phyloP scores from a whole-genome alignment of 2,888 invertebrate genomes.

The Epinotia bilunana region DNA sequence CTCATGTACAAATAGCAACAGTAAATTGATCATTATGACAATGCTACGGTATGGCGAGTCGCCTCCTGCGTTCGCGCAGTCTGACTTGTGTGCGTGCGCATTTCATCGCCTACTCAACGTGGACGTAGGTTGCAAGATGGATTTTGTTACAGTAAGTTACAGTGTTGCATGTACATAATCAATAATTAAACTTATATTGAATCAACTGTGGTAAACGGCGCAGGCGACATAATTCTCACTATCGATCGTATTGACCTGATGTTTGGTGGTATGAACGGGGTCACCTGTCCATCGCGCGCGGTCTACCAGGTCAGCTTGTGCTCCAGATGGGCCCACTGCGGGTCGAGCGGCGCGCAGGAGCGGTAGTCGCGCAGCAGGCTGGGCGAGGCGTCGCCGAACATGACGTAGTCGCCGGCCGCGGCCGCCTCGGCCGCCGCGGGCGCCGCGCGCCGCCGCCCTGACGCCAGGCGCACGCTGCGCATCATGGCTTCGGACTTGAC shows the following conservation, averaged over 20 bases:
- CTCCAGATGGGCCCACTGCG: constrained; percentile 72
- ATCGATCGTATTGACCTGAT: background rate
- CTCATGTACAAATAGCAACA: background rate
- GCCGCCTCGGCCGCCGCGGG: constrained; percentile 11
- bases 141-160: background rate
- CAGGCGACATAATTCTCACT: background rate
- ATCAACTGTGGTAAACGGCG: background rate
- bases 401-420: constrained; percentile 49
- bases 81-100: no score
- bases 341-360: constrained; percentile 60
- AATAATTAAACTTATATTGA: background rate
- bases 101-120: background rate
- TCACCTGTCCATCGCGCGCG: background rate
- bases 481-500: constrained; percentile 69
- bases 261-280: background rate
- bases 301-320: constrained; percentile 63
- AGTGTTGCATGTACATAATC: background rate
- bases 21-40: background rate
- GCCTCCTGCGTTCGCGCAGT: background rate
- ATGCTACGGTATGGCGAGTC: background rate
- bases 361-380: constrained; percentile 50
- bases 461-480: constrained; percentile 69
- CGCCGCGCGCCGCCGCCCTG: constrained; percentile 60
- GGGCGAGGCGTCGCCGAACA: constrained; percentile 55
- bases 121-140: background rate